Base-by-base conservation (phyloP, 2,797 vertebrate species). In the Pseudomugil gertrudae region DNA sequence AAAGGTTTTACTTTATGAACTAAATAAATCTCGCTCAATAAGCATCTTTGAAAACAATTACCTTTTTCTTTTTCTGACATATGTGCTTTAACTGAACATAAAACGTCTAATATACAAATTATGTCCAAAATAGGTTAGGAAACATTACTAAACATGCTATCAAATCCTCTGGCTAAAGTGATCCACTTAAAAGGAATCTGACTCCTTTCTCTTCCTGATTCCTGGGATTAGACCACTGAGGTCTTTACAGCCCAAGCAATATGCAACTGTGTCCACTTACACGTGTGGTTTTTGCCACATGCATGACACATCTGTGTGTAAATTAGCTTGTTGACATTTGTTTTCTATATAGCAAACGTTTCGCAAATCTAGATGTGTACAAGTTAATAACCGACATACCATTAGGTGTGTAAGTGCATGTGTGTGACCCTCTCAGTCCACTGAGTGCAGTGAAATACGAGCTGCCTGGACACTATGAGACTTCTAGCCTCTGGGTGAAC, bases 401-500 rank as follows among this genome's bases (percentile, higher is more conserved):
- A 30, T 61, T 24, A 45, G 17, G 43, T 33, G 38, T 58, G 33
- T 29, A 14, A 24, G 14, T 58, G 23, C 63, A n/a, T 58, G 66
- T 61, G 30, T 63, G 57, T 63, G 86, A 83, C 83, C 80, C 66
- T 81, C 80, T 87, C 74, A 84, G 69, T 76, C 57, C 76, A 72
- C 76, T 51, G 76, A 80, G 69, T 38, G 36, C 83, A 72, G 84
- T 92, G 90, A 90, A 93, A 93, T 81, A 86, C 40, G 83, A 93
- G 87, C 88, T 83, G 79, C 75, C 72, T 78, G 76, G 84, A 85
- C 69, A 81, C 79, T 57, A 15, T 63, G 71, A 89, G 79, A 86
- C 89, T 79, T 68, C 79, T 87, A 86, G 81, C 86, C 87, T 86
- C 85, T 85, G 82, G 63, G 74, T 90, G 88, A 91, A 91, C 91